Conservation (phyloP, 64 coral and sea anemone genomes). For the Hydrozoanthus tunicans region DNA sequence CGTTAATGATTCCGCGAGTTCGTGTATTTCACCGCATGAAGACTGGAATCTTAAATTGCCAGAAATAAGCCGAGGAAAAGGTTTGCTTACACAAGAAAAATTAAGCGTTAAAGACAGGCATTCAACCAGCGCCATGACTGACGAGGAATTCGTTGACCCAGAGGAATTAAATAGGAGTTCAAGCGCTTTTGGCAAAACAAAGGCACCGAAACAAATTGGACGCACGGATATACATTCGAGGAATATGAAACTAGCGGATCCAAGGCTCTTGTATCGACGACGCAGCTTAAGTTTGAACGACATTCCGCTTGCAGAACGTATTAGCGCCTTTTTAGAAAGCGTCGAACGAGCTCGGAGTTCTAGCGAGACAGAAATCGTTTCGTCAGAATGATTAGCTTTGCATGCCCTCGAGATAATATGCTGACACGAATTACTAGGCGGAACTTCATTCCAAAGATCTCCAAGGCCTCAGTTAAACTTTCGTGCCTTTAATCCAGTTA, state of each 20-base stretch:
- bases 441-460: no score
- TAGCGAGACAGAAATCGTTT: conserved; percentile 12
- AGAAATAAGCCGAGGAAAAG: neutral
- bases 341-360: conserved; percentile 18
- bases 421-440: no score
- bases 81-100: neutral
- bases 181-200: neutral
- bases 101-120: neutral
- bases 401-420: no score
- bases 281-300: conserved; percentile 56
- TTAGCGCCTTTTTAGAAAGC: conserved; percentile 37
- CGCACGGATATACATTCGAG: neutral
- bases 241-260: neutral
- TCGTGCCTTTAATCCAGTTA: no score
- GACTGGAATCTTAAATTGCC: neutral
- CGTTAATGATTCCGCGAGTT: neutral
- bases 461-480: no score
- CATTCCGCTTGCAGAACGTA: conserved; percentile 35
- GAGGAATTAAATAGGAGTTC: neutral
- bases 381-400: neutral
- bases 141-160: neutral
- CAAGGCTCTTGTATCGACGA: neutral
- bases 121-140: neutral
- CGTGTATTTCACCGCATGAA: neutral
- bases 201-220: neutral